Base-by-base conservation (phyloP, 2,888 invertebrate species). In the Drosophila kambysellisi region DNA sequence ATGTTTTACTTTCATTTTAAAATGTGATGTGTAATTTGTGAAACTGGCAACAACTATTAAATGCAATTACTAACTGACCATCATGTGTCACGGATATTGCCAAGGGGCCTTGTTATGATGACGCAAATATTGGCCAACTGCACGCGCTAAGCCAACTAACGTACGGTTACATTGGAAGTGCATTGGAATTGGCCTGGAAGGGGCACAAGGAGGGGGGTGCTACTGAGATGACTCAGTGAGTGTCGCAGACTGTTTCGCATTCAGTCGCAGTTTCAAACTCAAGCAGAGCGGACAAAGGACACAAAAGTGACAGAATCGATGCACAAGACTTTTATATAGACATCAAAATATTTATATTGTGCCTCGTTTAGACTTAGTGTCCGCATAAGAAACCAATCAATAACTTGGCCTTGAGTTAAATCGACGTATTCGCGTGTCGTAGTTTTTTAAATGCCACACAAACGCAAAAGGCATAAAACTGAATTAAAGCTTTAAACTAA, bases 381-480 rank as follows among this genome's bases (percentile, higher is more conserved):
- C 37, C 39, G 39, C 33, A 33, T 32, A 29, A 30, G 12, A 2
- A 41, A n/a, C 12, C n/a, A 17, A 57, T 50, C 20, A 32, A 43
- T 56, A 43, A n/a, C 52, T 12, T 37, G 46, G 48, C 43, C 12
- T 20, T 25, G 12, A 9, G 11, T 33, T n/a, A 39, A 5, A 43
- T 33, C 41, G 20, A 15, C 41, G 70, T 51, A 33, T 29, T 30
- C n/a, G 43, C 25, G 68, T 46, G 53, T 30, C 48, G 33, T 48
- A 62, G 17, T 61, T 20, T 46, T 48, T 83, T 83, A 83, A 87
- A 88, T 88, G 87, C 79, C 77, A 83, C 75, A 73, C 64, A 88
- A 87, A 85, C 89, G 87, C 51, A 85, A 90, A 69, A 69, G 83
- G 59, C 82, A 83, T 74, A 89, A 87, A 73, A 78, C 54, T 81